Evolutionary conservation across 1,140 invertebrate species (phyloP).

Genomic region (Euura lappo): DNA sequence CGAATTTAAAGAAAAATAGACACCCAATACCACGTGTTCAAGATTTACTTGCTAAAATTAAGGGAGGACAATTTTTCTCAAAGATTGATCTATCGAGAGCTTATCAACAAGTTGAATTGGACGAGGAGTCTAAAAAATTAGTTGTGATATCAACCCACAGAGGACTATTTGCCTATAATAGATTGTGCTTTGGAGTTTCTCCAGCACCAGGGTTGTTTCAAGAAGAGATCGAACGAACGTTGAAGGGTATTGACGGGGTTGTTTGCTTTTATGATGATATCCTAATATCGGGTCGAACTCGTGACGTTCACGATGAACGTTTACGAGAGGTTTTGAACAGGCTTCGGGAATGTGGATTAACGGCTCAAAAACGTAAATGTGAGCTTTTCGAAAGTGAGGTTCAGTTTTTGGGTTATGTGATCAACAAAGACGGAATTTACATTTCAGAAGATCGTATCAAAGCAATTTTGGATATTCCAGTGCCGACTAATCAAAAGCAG

Average conservation of each 20-base stretch:
- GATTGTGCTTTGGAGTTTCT: constrained; percentile 42
- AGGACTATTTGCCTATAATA: constrained; percentile 32
- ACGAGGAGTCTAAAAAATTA: constrained; percentile 29
- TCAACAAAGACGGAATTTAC: not conserved
- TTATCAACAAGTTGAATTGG: constrained; percentile 43
- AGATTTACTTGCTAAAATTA: constrained; percentile 41
- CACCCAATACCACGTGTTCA: constrained; percentile 43
- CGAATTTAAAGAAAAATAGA: constrained; percentile 30
- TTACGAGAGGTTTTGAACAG: not conserved
- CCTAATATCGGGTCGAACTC: not conserved
- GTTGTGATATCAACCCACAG: constrained; percentile 28
- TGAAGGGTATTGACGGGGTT: not conserved
- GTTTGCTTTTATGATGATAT: too few species aligned
- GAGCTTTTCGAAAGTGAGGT: not conserved
- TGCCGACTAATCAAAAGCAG: not conserved
- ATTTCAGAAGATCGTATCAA: not conserved
- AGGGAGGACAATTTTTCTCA: constrained; percentile 30
- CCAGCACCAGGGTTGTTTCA: constrained; percentile 18
- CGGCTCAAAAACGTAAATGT: constrained; percentile 1
- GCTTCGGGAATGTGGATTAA: constrained; percentile 7
- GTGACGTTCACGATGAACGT: not conserved
- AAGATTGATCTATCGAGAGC: constrained; percentile 45
- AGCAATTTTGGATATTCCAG: not conserved
- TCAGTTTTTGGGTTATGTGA: constrained; percentile 11
- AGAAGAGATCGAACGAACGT: not conserved